Base-by-base conservation (phyloP, 2,888 invertebrate species). In the Opisthograptis luteolata region DNA sequence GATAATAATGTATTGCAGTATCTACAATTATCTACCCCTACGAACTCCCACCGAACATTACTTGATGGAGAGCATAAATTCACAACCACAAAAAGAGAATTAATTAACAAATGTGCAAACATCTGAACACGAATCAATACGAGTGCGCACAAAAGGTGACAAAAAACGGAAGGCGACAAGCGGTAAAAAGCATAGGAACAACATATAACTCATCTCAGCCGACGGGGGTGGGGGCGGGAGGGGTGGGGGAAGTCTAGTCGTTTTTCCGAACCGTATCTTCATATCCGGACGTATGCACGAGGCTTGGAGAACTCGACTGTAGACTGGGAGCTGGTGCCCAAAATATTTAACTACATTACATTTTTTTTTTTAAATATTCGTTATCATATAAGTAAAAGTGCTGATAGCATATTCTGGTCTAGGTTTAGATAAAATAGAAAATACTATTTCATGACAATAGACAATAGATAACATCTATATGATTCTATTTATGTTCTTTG, bases 261-360 rank as follows among this genome's bases (percentile, higher is more conserved):
- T 85, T 87, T 86, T 87, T 84, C 79, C 80, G 66, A 66, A 64
- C 78, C 81, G 81, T 87, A 87, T 87, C 88, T 87, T 87, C 86
- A 87, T 87, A 88, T 87, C 87, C 88, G 87, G 85, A 71, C 70
- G 59, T 56, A 57, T 58, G 60, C 56, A 49, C 37, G 35, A 25
- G 42, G 17, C 34, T 32, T 39, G 24, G 46, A 42, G 35, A 37
- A 48, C 55, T 54, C 47, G 49, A 67, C 24, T 35, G 24, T 48
- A 50, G 53, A 24, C 40, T 2, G 14, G 24, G 55, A 57, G 60
- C 19, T 43, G 19, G 13, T 9, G 28, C 6, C n/a, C 1, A 10
- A 5, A n/a, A 40, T 30, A 5, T 17, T n/a, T n/a, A n/a, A n/a
- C n/a, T n/a, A n/a, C n/a, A n/a, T n/a, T n/a, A n/a, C n/a, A n/a